Conservation (phyloP, 1,140 invertebrate genomes). For the Zaprionus tsacasi region DNA sequence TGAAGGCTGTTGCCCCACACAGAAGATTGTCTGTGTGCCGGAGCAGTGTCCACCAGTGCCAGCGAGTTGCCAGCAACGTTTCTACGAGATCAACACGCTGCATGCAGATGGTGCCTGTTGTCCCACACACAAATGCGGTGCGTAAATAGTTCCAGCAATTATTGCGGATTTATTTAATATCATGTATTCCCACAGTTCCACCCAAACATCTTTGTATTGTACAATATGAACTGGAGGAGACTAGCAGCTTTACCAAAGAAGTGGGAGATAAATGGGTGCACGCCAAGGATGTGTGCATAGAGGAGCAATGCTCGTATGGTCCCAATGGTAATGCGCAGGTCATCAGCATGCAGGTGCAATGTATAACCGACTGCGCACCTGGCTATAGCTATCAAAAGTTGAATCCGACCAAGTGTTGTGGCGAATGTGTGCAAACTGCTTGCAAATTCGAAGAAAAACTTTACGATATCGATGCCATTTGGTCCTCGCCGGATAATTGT, state of each 20-base stretch:
- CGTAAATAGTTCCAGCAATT: conserved; percentile 34
- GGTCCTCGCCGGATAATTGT: conserved; percentile 89
- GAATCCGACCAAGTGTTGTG: conserved; percentile 87
- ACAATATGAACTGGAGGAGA: conserved; percentile 83
- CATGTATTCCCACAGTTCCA: conserved; percentile 85
- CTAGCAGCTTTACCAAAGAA: conserved; percentile 85
- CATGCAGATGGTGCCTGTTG: conserved; percentile 87
- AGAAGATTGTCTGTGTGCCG: conserved; percentile 86
- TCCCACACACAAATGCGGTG: conserved; percentile 88
- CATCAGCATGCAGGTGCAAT: conserved; percentile 85
- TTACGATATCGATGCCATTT: conserved; percentile 85
- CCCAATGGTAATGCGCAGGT: conserved; percentile 85
- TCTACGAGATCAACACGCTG: conserved; percentile 85
- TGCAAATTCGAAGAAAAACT: conserved; percentile 87
- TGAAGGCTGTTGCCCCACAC: conserved; percentile 89
- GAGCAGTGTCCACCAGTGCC: conserved; percentile 86
- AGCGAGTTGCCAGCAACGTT: conserved; percentile 86
- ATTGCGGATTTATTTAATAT: not conserved
- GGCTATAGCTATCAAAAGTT: conserved; percentile 86
- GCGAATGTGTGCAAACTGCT: conserved; percentile 87
- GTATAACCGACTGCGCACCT: conserved; percentile 85
- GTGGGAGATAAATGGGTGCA: conserved; percentile 84
- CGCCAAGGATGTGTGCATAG: conserved; percentile 86
- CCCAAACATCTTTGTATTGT: conserved; percentile 90
- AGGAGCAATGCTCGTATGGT: conserved; percentile 86